Percentiles rank a stretch among this genome's conserved stretches.
Evolutionary conservation across 2,888 invertebrate species (phyloP).

Genomic region (Ceraclea dissimilis): DNA sequence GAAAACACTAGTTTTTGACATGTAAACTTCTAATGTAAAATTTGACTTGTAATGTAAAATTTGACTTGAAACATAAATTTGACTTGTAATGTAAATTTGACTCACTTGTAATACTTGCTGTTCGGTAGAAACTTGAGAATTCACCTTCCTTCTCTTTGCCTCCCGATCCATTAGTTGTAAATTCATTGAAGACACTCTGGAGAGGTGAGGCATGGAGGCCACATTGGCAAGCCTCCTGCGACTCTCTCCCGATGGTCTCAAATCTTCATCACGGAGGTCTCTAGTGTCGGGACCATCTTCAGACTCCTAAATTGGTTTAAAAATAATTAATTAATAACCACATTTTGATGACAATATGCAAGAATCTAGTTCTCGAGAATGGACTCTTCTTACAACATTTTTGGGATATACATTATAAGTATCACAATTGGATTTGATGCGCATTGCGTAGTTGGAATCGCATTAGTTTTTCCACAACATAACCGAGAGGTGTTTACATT

Average conservation of each 20-base stretch:
- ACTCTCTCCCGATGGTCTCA: slow-evolving; percentile 46
- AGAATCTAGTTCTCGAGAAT: too few species aligned
- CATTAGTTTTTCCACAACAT: too few species aligned
- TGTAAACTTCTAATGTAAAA: too few species aligned
- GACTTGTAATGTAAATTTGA: background rate
- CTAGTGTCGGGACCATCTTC: slow-evolving; percentile 67
- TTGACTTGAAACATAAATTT: background rate
- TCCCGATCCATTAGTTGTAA: slow-evolving; percentile 69
- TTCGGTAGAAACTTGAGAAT: slow-evolving; percentile 34
- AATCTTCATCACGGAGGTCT: slow-evolving; percentile 63
- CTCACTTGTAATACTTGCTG: slow-evolving; percentile 15
- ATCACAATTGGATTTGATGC: too few species aligned
- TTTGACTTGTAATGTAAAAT: too few species aligned
- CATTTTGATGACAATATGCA: too few species aligned
- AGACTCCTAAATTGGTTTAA: slow-evolving; percentile 50
- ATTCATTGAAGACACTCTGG: slow-evolving; percentile 78
- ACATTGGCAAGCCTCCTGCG: slow-evolving; percentile 62
- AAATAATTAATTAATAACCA: too few species aligned
- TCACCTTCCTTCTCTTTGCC: slow-evolving; percentile 55
- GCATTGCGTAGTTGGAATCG: too few species aligned
- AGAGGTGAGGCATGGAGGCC: slow-evolving; percentile 73
- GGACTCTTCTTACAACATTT: too few species aligned
- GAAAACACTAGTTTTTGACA: too few species aligned
- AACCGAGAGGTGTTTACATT: too few species aligned
- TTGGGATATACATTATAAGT: too few species aligned